phyloP scores from a whole-genome alignment of 2,888 invertebrate genomes.

The Stenoptilia bipunctidactyla region DNA sequence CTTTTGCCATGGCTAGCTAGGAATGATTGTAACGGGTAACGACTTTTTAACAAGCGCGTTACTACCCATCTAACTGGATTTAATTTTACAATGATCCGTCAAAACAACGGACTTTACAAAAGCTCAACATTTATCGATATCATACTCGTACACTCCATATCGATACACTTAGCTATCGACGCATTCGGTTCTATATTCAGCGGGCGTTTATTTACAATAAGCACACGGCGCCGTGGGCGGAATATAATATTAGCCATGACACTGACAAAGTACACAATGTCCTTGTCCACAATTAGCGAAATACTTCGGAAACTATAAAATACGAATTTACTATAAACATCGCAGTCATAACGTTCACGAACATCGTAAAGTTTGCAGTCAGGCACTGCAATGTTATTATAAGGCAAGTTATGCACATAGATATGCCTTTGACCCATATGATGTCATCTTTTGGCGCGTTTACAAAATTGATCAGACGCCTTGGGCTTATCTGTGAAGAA shows the following conservation, averaged over 20 bases:
- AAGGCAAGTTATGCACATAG: not conserved
- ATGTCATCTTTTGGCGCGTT: not conserved
- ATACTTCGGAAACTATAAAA: not conserved
- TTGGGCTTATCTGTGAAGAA: slow-evolving; percentile 22
- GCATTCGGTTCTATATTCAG: no score
- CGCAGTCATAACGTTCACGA: not conserved
- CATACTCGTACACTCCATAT: no score
- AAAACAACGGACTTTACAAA: no score
- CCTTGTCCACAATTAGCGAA: not conserved
- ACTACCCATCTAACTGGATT: no score
- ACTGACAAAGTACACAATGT: not conserved
- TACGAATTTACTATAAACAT: not conserved
- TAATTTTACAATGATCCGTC: no score
- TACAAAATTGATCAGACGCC: not conserved
- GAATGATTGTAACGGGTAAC: no score
- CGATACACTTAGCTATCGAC: no score
- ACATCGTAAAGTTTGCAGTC: not conserved
- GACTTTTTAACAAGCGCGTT: no score
- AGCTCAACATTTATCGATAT: no score
- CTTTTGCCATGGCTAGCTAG: no score
- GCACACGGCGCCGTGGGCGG: not conserved
- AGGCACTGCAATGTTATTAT: not conserved
- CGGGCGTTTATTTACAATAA: no score
- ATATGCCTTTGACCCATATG: slow-evolving; percentile 1
- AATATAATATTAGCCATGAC: not conserved